These are phyloP conservation scores for Rafetus swinhoei DNA, from an alignment of 2,113 vertebrate species.

Conservation along the genomic window DNA sequence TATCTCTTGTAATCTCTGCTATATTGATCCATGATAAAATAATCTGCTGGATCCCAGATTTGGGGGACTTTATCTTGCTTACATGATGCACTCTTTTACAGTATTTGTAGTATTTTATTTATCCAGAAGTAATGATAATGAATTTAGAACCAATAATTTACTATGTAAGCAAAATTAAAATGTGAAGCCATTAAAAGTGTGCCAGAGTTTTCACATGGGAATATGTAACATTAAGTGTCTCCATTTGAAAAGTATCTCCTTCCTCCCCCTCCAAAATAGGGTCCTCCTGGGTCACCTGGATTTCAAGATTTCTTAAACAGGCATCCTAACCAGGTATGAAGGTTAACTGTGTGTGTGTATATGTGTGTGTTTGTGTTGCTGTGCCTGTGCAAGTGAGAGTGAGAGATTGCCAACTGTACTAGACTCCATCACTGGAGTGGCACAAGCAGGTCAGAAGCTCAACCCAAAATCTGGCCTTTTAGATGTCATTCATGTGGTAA, in stretches of 20 bases:
- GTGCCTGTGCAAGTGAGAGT: background rate
- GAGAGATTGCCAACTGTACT: background rate
- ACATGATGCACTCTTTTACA: background rate
- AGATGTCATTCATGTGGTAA: background rate
- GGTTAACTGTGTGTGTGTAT: background rate
- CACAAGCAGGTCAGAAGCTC: background rate
- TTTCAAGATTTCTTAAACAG: conserved; percentile 62
- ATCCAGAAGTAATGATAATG: background rate
- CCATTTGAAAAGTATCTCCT: conserved; percentile 6
- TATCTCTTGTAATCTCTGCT: background rate
- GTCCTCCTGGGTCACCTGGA: conserved; percentile 71
- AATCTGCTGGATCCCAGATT: background rate
- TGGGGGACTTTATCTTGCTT: background rate
- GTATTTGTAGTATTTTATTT: background rate
- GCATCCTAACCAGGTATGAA: conserved; percentile 72
- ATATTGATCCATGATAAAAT: background rate
- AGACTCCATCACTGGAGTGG: background rate
- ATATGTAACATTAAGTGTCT: background rate
- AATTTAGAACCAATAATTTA: background rate
- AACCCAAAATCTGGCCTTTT: background rate
- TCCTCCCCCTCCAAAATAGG: conserved; percentile 56
- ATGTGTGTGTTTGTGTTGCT: background rate
- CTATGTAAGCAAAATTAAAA: background rate
- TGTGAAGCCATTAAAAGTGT: background rate
- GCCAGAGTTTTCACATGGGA: background rate